Base-by-base conservation (phyloP, 2,113 vertebrate genomes). In the Danionella cerebrum region DNA sequence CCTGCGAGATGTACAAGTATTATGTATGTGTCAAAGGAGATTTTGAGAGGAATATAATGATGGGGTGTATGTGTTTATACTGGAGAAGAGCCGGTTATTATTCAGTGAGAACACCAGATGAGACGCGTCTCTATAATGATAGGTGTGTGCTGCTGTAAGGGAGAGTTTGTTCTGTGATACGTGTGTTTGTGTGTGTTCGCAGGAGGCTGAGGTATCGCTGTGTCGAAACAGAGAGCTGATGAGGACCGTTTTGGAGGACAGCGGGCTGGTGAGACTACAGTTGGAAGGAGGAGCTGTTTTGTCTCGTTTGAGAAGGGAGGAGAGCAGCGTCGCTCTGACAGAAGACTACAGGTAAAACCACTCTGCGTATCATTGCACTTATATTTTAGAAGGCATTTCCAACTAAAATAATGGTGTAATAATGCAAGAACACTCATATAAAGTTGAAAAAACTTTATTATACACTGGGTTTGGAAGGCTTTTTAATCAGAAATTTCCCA, bases 241-340 rank as follows among this genome's bases (percentile, higher is more conserved):
- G 93, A 70, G 84, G 19, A 84, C 70, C 0, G 83, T 98, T 38
- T 85, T 98, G 1, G 88, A 89, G 8, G 92, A 97, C 1, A 35
- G 80, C 0, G 83, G 76, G 55, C 82, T 98, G 78, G 88, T 90
- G 39, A 86, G 82, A 63, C 75, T 97, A 27, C 95, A 97, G 78
- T 80, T 88, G 78, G 93, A 96, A 65, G 96, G 95, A 2, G 91
- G 89, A 38, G 85, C 88, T 0, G 87, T 87, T 0, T 77, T 98
- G 75, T 89, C 90, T 0, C 79, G 87, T 52, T 84, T 98, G 22
- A 88, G 88, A 48, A 90, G 92, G 68, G 91, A 94, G 35, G 89
- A 88, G 14, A 84, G 84, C 35, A 81, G 82, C 25, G 78, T 90
- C 31, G 75, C 78, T 0, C 75, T 78, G 65, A 89, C 88, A 0